phyloP scores from a whole-genome alignment of 2,113 vertebrate genomes.

The Lutjanus erythropterus region DNA sequence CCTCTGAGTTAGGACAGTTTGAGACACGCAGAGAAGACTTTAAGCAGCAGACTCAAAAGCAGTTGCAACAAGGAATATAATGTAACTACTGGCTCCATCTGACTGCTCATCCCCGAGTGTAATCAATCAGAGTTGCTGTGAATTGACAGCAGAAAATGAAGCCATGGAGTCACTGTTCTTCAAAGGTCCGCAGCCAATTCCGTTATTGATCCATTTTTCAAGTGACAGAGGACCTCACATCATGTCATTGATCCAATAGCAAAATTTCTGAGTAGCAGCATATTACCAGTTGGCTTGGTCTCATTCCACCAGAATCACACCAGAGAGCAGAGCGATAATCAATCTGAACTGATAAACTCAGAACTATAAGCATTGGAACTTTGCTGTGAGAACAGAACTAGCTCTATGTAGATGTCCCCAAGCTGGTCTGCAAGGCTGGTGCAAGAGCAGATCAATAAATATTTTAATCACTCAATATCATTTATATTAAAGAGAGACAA shows the following conservation, averaged over 20 bases:
- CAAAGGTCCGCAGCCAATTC: constrained; percentile 64
- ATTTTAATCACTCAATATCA: background rate
- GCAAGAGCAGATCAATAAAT: background rate
- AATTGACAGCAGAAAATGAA: constrained; percentile 70
- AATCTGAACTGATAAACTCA: background rate
- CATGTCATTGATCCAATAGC: constrained; percentile 47
- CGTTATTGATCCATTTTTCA: constrained; percentile 64
- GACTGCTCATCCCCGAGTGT: constrained; percentile 22
- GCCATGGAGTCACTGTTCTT: constrained; percentile 51
- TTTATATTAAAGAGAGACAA: too few species aligned
- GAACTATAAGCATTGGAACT: too few species aligned
- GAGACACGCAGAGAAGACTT: background rate
- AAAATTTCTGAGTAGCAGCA: constrained; percentile 25
- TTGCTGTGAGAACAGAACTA: too few species aligned
- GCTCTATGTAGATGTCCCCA: background rate
- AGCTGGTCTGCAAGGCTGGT: background rate
- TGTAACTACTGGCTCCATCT: constrained; percentile 16
- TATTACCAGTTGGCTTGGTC: constrained; percentile 39
- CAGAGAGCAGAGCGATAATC: background rate
- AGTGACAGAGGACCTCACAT: constrained; percentile 50
- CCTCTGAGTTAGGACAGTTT: background rate
- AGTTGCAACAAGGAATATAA: background rate
- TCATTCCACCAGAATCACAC: background rate
- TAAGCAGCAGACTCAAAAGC: background rate
- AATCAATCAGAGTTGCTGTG: constrained; percentile 64